Evolutionary conservation across 2,113 vertebrate genomes (phyloP).

Genomic region (Galemys pyrenaicus): DNA sequence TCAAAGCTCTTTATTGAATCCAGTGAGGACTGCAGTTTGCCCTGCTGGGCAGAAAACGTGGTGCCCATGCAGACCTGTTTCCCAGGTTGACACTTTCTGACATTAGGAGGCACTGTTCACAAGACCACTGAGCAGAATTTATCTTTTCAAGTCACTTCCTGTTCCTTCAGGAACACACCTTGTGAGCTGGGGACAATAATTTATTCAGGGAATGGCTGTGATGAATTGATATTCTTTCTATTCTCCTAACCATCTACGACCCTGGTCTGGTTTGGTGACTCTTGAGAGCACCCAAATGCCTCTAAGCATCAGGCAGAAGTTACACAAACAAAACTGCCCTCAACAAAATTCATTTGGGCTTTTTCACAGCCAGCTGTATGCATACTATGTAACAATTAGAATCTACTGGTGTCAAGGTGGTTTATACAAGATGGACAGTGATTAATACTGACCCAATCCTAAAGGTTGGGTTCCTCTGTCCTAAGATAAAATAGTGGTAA

Average conservation of each 20-base stretch:
- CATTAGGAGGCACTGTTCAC: fast-evolving
- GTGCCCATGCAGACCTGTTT: background rate
- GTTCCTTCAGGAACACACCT: background rate
- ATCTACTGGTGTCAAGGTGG: background rate
- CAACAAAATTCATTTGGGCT: background rate
- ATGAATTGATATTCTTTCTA: background rate
- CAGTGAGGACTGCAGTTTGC: background rate
- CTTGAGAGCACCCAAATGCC: too few relatives aligned
- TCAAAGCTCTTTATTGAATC: background rate
- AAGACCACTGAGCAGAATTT: background rate
- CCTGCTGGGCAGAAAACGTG: background rate
- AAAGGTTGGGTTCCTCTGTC: background rate
- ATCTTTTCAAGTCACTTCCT: background rate
- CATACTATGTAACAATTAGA: too few relatives aligned
- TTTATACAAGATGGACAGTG: background rate
- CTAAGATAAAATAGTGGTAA: background rate
- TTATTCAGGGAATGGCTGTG: background rate
- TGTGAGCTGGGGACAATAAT: background rate
- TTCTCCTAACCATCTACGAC: background rate
- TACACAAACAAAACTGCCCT: background rate
- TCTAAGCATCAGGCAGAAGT: background rate
- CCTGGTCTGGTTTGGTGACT: background rate
- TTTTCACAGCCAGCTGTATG: background rate
- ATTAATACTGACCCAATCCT: background rate
- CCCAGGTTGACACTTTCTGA: background rate